phyloP scores from a whole-genome alignment of 2,888 invertebrate genomes.

The Hetaerina titia region DNA sequence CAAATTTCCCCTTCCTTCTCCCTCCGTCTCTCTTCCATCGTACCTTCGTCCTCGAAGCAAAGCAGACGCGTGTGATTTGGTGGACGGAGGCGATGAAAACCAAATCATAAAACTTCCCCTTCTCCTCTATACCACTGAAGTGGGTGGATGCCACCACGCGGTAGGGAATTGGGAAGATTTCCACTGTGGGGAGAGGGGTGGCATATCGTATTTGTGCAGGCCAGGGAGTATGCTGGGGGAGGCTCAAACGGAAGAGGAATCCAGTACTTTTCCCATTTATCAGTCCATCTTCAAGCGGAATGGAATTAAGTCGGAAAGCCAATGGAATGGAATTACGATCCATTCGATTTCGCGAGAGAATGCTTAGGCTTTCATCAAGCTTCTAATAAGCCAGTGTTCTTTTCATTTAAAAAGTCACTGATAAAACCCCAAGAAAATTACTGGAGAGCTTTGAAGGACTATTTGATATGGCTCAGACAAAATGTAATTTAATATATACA shows the following conservation, averaged over 20 bases:
- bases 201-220: too few species aligned
- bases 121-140: too few species aligned
- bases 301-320: neutral
- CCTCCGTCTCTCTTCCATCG: too few species aligned
- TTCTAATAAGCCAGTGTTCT: neutral
- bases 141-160: too few species aligned
- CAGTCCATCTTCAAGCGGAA: neutral
- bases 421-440: neutral
- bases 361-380: neutral
- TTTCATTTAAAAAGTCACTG: neutral
- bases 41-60: neutral
- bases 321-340: neutral
- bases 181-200: too few species aligned
- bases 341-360: neutral
- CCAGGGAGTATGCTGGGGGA: too few species aligned
- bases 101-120: too few species aligned
- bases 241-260: neutral
- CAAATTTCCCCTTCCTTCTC: neutral
- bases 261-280: neutral
- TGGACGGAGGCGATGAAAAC: neutral
- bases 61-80: neutral
- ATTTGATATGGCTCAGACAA: too few species aligned
- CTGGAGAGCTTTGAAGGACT: too few species aligned
- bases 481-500: too few species aligned
- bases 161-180: too few species aligned